Evolutionary conservation across 2,797 vertebrate species (phyloP).

Genomic region (Myotis myotis): DNA sequence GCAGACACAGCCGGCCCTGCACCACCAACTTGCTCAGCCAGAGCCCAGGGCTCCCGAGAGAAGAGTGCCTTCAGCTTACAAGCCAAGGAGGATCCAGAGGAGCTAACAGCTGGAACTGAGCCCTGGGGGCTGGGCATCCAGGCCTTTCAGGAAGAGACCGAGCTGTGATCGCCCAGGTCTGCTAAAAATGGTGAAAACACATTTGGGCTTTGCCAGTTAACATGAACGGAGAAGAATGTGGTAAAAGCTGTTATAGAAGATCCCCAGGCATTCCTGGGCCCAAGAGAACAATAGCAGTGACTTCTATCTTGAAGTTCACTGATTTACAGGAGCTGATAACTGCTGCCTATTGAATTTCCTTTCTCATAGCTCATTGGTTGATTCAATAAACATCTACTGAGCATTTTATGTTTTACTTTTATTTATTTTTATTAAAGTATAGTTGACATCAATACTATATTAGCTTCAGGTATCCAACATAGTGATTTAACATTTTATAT

Average conservation of each 20-base stretch:
- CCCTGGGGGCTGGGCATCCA: neutral
- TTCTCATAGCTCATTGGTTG: neutral
- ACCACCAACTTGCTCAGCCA: fast-evolving
- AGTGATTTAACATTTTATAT: neutral
- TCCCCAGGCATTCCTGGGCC: neutral
- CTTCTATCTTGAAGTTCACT: neutral
- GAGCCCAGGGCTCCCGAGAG: neutral
- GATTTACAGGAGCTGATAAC: neutral
- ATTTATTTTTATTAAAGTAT: neutral
- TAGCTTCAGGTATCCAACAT: neutral
- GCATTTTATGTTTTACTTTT: neutral
- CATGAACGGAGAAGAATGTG: neutral
- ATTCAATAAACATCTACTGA: neutral
- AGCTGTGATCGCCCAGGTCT: neutral
- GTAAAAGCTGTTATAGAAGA: neutral
- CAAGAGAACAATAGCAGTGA: neutral
- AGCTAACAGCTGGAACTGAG: neutral
- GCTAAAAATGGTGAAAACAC: neutral
- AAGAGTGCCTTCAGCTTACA: neutral
- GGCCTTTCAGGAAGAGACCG: neutral
- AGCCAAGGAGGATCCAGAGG: neutral
- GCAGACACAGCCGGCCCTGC: neutral
- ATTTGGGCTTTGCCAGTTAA: neutral
- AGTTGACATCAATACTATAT: neutral
- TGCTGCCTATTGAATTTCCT: neutral